These are phyloP conservation scores for Agrotis clavis DNA, from an alignment of 2,888 invertebrate genomes.

Conservation along the genomic window DNA sequence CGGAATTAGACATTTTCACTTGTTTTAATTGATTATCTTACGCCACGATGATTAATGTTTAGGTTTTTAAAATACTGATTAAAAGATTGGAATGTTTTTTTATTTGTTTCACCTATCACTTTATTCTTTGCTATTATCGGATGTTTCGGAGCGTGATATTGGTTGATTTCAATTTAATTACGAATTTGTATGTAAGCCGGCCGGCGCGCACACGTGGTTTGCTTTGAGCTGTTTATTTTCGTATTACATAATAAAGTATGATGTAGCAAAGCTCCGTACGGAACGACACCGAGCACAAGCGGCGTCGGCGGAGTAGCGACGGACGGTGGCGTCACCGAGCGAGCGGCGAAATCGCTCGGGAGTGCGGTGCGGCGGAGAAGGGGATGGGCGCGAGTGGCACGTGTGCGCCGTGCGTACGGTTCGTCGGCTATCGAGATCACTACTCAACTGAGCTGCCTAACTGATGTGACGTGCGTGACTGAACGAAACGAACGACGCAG, in stretches of 20 bases:
- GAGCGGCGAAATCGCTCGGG: slow-evolving; percentile 76
- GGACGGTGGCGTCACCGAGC: slow-evolving; percentile 72
- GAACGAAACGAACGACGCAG: slow-evolving; percentile 76
- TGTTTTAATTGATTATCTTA: slow-evolving; percentile 46
- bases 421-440: slow-evolving; percentile 84
- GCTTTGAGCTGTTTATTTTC: slow-evolving; percentile 81
- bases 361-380: slow-evolving; percentile 73
- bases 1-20: slow-evolving; percentile 86
- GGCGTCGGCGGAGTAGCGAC: slow-evolving; percentile 60
- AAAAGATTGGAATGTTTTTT: slow-evolving; percentile 63
- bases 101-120: slow-evolving; percentile 55
- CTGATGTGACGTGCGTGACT: slow-evolving; percentile 83
- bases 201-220: slow-evolving; percentile 82
- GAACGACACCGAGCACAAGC: slow-evolving; percentile 66
- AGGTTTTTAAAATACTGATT: slow-evolving; percentile 60
- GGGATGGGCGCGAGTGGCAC: slow-evolving; percentile 81
- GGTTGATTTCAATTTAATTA: slow-evolving; percentile 38
- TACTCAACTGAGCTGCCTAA: slow-evolving; percentile 80
- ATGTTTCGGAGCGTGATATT: slow-evolving; percentile 48
- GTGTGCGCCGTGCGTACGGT: slow-evolving; percentile 84
- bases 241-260: slow-evolving; percentile 83
- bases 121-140: slow-evolving; percentile 27
- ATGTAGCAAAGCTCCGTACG: slow-evolving; percentile 66
- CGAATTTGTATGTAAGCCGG: slow-evolving; percentile 59
- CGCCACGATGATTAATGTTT: slow-evolving; percentile 53